A percentile compares a stretch with the other conserved stretches of the same genome.
phyloP scores from a whole-genome alignment of 2,888 invertebrate species.

The Salpingus planirostris region DNA sequence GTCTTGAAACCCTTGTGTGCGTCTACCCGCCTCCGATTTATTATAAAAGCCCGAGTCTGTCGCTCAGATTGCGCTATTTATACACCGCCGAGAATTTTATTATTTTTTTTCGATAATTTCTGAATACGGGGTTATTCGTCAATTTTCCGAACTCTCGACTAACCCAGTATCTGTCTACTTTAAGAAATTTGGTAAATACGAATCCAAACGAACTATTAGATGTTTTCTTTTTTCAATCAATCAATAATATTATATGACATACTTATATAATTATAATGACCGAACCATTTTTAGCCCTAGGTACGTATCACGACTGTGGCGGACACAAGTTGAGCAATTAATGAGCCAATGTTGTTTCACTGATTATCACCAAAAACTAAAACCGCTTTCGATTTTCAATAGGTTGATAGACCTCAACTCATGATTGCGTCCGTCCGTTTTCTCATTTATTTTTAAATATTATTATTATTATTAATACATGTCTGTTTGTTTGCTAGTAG shows the following conservation, averaged over 20 bases:
- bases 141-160: too few relatives aligned
- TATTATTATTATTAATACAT: constrained; percentile 16
- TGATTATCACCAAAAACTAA: constrained; percentile 12
- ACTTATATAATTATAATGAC: constrained; percentile 8
- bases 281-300: constrained; percentile 33
- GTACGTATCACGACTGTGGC: constrained; percentile 42
- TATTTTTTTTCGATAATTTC: constrained; percentile 5
- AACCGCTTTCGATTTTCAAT: constrained; percentile 15
- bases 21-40: constrained; percentile 61
- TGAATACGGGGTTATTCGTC: background rate
- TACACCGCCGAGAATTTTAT: constrained; percentile 14
- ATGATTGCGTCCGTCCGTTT: constrained; percentile 21
- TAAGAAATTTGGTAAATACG: too few relatives aligned
- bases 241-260: too few relatives aligned
- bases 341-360: constrained; percentile 33
- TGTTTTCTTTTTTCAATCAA: too few relatives aligned
- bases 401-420: constrained; percentile 16
- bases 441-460: constrained; percentile 7
- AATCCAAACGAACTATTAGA: too few relatives aligned
- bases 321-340: constrained; percentile 39
- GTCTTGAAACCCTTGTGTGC: constrained; percentile 74
- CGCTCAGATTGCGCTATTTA: constrained; percentile 28
- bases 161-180: too few relatives aligned
- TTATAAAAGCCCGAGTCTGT: constrained; percentile 42
- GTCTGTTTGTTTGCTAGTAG: constrained; percentile 34